Evolutionary conservation across 2,797 vertebrate species (phyloP).

Genomic region (Chloroceryle amazona): DNA sequence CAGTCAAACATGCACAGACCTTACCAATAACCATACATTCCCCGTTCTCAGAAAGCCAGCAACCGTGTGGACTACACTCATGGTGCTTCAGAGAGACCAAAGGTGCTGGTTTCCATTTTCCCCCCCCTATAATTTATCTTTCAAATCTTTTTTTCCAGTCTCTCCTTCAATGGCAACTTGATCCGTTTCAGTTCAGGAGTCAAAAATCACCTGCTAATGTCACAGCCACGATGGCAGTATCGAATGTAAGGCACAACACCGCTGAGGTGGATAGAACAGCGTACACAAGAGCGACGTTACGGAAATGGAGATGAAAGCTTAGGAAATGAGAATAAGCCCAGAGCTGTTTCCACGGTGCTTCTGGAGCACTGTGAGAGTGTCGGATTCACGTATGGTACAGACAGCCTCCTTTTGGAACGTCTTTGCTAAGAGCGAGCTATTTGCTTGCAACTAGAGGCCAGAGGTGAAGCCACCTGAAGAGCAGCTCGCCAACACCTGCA

Average conservation of each 20-base stretch:
- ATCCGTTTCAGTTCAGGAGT: not conserved
- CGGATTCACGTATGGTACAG: not conserved
- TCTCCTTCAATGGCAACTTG: not conserved
- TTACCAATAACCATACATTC: not conserved
- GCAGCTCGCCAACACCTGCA: not conserved
- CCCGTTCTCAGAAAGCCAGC: not conserved
- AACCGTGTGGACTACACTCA: accelerated
- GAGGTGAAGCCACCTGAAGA: not conserved
- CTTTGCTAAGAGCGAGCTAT: not conserved
- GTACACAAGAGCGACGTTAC: not conserved
- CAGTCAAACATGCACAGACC: not conserved
- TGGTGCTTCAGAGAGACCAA: not conserved
- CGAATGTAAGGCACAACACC: not conserved
- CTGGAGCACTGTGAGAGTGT: not conserved
- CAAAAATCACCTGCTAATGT: conserved; percentile 17
- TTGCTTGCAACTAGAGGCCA: not conserved
- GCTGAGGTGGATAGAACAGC: not conserved
- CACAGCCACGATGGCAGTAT: not conserved
- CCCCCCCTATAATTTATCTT: not conserved
- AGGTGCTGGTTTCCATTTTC: accelerated
- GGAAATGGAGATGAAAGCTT: conserved; percentile 39
- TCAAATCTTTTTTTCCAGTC: not conserved
- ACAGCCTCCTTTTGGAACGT: not conserved
- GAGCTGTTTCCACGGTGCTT: not conserved
- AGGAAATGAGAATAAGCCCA: not conserved